These are phyloP conservation scores for Hoplostethus atlanticus DNA, from an alignment of 2,797 vertebrate genomes.

Conservation along the genomic window DNA sequence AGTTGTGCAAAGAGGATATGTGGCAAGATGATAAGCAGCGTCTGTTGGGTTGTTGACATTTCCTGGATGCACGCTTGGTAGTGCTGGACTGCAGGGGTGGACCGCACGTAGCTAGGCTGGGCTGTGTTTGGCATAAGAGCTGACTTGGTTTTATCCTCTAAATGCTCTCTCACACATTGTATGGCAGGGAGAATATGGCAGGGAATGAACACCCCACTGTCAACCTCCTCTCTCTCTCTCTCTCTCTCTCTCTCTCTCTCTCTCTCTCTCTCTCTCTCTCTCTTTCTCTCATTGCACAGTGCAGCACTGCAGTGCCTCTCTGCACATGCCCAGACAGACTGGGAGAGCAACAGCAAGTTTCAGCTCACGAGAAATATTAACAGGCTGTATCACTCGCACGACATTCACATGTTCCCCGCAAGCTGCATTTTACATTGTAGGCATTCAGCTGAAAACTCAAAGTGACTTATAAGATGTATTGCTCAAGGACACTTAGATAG, in stretches of 20 bases:
- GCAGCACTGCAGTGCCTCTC: slow-evolving; percentile 80
- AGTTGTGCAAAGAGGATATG: slow-evolving; percentile 6
- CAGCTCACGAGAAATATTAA: slow-evolving; percentile 67
- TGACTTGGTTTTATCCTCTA: slow-evolving; percentile 32
- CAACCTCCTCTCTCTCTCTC: slow-evolving; percentile 48
- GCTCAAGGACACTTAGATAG: slow-evolving; percentile 1
- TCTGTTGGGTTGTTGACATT: slow-evolving; percentile 33
- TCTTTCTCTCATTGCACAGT: slow-evolving; percentile 57
- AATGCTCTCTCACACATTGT: slow-evolving; percentile 44
- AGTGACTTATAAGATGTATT: background rate
- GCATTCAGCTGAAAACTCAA: background rate
- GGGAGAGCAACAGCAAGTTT: slow-evolving; percentile 72
- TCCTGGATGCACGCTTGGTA: slow-evolving; percentile 23
- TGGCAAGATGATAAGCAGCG: background rate
- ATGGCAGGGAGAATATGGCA: slow-evolving; percentile 47
- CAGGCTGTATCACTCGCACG: slow-evolving; percentile 57
- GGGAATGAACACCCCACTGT: slow-evolving; percentile 52
- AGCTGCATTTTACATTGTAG: slow-evolving; percentile 11
- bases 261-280: slow-evolving; percentile 22
- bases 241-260: slow-evolving; percentile 10
- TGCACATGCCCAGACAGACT: slow-evolving; percentile 81
- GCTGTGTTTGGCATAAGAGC: background rate
- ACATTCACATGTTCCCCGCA: background rate
- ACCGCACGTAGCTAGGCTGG: slow-evolving; percentile 12
- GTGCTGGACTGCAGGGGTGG: slow-evolving; percentile 17